phyloP scores from a whole-genome alignment of 2,797 vertebrate species.

The Trachops cirrhosus region DNA sequence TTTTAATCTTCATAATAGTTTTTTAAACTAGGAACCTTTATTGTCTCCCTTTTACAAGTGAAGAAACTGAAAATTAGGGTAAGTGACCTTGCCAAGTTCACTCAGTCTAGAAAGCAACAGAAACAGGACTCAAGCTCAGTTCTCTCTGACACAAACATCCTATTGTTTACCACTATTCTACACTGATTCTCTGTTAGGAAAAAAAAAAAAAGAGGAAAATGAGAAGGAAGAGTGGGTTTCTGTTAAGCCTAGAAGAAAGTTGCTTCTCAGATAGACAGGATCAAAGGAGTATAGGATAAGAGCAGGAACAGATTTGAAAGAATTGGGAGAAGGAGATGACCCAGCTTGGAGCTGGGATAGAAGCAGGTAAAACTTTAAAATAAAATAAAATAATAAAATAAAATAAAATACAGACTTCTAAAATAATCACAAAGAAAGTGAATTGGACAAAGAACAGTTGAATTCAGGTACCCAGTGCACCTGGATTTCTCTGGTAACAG shows the following conservation, averaged over 20 bases:
- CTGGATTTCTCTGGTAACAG: slow-evolving; percentile 35
- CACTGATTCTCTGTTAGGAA: not conserved
- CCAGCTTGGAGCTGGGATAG: not conserved
- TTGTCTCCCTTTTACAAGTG: not conserved
- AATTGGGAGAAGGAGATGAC: not conserved
- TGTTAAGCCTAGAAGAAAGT: not conserved
- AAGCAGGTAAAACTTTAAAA: not conserved
- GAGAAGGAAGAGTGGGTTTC: not conserved
- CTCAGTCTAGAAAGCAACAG: not conserved
- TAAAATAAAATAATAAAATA: not conserved
- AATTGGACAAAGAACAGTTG: not conserved
- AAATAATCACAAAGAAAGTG: not conserved
- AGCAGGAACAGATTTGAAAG: slow-evolving; percentile 16
- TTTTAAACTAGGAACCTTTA: not conserved
- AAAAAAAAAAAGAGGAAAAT: not conserved
- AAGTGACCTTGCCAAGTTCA: not conserved
- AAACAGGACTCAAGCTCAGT: not conserved
- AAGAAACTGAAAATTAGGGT: not conserved
- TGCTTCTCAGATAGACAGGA: not conserved
- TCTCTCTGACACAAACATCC: not conserved
- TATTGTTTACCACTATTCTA: not conserved
- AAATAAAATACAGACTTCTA: slow-evolving; percentile 14
- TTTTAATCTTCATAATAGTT: not conserved
- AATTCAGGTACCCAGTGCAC: not conserved
- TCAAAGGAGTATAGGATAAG: not conserved